These are phyloP conservation scores for Colaptes auratus DNA, from an alignment of 2,113 vertebrate genomes.

Conservation along the genomic window DNA sequence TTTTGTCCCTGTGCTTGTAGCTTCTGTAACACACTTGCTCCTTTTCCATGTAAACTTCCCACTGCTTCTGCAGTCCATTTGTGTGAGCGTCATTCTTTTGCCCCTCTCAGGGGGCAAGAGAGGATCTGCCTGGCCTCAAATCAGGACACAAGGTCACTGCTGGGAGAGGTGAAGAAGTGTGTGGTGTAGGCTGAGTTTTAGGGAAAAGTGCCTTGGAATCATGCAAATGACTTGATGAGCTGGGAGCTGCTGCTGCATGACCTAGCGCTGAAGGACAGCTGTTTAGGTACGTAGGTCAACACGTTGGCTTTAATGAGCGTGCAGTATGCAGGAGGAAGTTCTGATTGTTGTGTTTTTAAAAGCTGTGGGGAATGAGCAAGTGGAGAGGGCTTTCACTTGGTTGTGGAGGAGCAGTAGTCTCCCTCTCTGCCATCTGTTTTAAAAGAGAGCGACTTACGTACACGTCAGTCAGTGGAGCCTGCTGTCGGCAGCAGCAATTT, in stretches of 20 bases:
- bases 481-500: slow-evolving; percentile 25
- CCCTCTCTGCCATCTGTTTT: slow-evolving; percentile 30
- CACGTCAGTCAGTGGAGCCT: background rate
- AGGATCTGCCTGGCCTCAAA: no score
- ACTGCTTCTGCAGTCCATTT: no score
- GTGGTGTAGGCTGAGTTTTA: background rate
- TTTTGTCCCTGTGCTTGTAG: no score
- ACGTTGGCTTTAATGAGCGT: background rate
- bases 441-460: background rate
- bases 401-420: slow-evolving; percentile 15
- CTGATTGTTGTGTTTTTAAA: background rate
- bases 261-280: slow-evolving; percentile 47
- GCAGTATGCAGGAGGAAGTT: background rate
- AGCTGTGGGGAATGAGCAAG: background rate
- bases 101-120: no score
- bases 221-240: background rate
- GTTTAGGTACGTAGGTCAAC: background rate
- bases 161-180: background rate
- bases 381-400: background rate
- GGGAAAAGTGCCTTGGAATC: background rate
- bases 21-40: no score
- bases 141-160: background rate
- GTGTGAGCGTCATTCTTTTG: no score
- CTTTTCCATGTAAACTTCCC: no score
- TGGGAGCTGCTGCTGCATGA: background rate